Percentiles rank a stretch among this genome's conserved stretches.
Evolutionary conservation across 2,888 invertebrate species (phyloP).

Genomic region (Lasioglossum morio): DNA sequence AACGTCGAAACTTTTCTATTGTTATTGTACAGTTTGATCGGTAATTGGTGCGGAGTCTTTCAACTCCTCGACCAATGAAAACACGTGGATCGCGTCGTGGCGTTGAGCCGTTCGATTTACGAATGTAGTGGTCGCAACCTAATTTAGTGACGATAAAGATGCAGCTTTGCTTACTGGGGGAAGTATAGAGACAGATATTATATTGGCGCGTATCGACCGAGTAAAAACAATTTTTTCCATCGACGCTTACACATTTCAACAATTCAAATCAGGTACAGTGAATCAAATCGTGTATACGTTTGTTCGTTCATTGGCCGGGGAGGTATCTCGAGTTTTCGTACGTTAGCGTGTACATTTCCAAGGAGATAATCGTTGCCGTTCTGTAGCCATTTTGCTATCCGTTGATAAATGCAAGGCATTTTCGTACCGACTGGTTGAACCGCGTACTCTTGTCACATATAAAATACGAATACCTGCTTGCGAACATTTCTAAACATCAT

Average conservation of each 20-base stretch:
- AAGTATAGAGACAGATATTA: constrained; percentile 60
- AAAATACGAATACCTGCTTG: constrained; percentile 49
- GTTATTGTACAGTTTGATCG: neutral
- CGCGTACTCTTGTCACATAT: constrained; percentile 60
- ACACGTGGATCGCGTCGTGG: neutral
- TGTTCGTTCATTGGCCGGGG: neutral
- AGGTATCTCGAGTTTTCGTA: constrained; percentile 14
- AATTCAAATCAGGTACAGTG: constrained; percentile 54
- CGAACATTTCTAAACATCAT: constrained; percentile 32
- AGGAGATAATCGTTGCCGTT: constrained; percentile 54
- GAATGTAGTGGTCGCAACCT: constrained; percentile 45
- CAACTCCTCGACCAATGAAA: constrained; percentile 30
- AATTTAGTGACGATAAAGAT: constrained; percentile 47
- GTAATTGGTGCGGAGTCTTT: neutral
- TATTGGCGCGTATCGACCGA: constrained; percentile 80
- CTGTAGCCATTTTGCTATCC: constrained; percentile 84
- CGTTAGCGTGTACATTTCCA: constrained; percentile 41
- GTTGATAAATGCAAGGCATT: constrained; percentile 84
- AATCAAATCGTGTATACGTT: constrained; percentile 19
- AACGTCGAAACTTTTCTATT: neutral
- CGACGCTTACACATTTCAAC: constrained; percentile 42
- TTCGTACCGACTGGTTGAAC: constrained; percentile 84
- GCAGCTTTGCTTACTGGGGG: constrained; percentile 69
- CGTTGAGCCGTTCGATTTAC: constrained; percentile 27
- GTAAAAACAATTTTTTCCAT: constrained; percentile 71